Percentiles rank a stretch among this genome's conserved stretches.
These are phyloP conservation scores for Agrochola circellaris DNA, from an alignment of 2,888 invertebrate genomes.

Conservation along the genomic window DNA sequence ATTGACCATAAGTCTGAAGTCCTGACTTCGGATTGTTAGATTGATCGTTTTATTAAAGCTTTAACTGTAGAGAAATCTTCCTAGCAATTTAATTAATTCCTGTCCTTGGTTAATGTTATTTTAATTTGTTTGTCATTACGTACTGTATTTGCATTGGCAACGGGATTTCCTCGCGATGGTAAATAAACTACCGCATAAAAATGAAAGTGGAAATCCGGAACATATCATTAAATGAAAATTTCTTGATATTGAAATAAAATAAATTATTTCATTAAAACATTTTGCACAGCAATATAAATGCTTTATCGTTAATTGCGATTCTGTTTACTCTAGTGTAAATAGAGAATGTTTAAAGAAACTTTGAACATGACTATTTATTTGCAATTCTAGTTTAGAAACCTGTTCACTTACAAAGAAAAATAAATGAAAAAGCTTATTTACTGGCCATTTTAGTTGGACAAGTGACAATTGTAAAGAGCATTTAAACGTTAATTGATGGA, in stretches of 20 bases:
- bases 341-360: constrained; percentile 1
- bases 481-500: not conserved
- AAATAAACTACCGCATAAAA: constrained; percentile 35
- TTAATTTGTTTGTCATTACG: constrained; percentile 28
- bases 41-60: not conserved
- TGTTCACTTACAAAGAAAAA: constrained; percentile 3
- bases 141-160: constrained; percentile 33
- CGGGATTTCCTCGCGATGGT: constrained; percentile 44
- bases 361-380: not conserved
- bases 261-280: constrained; percentile 11
- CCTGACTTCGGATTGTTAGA: no score
- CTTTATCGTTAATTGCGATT: constrained; percentile 2
- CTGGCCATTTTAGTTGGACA: not conserved
- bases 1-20: not conserved
- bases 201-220: constrained; percentile 51
- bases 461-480: not conserved
- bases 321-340: constrained; percentile 11
- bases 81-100: constrained; percentile 3
- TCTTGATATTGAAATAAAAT: constrained; percentile 15
- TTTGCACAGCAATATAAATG: not conserved
- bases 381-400: not conserved
- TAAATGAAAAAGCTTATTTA: not conserved
- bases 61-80: not conserved
- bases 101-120: constrained; percentile 12
- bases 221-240: constrained; percentile 17